Percentiles rank a stretch among this genome's conserved stretches.
Evolutionary conservation across 2,113 vertebrate genomes (phyloP).

Genomic region (Carollia perspicillata): DNA sequence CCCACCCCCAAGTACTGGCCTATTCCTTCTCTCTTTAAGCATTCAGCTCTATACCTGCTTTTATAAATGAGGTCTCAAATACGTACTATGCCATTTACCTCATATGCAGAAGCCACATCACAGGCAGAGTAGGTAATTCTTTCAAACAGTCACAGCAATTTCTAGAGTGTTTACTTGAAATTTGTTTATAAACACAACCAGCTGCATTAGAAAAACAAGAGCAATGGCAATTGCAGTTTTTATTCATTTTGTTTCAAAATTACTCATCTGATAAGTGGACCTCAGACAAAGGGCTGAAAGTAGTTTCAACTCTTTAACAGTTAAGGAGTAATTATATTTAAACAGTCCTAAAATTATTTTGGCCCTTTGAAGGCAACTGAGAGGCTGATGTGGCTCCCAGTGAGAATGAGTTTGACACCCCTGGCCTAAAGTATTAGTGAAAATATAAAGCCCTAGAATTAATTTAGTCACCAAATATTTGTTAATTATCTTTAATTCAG

Average conservation of each 20-base stretch:
- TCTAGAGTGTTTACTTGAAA: background rate
- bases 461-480: conserved; percentile 1
- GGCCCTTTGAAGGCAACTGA: too few relatives aligned
- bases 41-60: background rate
- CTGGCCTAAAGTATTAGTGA: background rate
- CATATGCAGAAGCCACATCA: background rate
- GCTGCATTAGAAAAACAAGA: background rate
- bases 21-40: background rate
- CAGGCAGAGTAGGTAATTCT: background rate
- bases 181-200: background rate
- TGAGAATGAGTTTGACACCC: too few relatives aligned
- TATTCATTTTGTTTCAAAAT: background rate
- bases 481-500: background rate
- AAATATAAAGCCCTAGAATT: conserved; percentile 31
- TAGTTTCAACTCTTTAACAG: too few relatives aligned
- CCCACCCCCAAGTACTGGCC: background rate
- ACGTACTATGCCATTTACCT: background rate
- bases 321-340: too few relatives aligned
- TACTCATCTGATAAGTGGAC: background rate
- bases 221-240: background rate
- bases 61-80: background rate
- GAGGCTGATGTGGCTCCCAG: too few relatives aligned
- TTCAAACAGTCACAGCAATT: background rate
- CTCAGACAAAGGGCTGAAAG: background rate
- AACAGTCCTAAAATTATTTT: too few relatives aligned